Evolutionary conservation across 2,113 vertebrate genomes (phyloP).

Genomic region (Xiphias gladius): DNA sequence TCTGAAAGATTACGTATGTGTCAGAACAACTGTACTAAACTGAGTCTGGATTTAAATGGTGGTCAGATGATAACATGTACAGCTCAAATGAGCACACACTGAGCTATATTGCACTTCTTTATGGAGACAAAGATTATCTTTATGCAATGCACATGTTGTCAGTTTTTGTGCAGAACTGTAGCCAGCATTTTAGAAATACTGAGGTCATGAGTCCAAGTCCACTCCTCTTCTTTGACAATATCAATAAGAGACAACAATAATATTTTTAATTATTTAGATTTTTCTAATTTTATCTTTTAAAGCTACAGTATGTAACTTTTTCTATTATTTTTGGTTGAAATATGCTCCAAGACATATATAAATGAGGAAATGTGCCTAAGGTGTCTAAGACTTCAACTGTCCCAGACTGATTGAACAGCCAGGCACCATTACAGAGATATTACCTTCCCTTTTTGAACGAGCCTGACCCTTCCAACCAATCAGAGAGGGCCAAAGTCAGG

Average conservation of each 20-base stretch:
- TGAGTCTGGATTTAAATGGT: background rate
- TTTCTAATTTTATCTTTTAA: background rate
- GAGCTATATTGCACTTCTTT: background rate
- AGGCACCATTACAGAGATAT: no score
- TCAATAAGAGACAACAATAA: background rate
- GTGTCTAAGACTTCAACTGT: no score
- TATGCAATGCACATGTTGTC: background rate
- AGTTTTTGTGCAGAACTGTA: background rate
- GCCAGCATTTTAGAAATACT: background rate
- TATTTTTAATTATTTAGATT: background rate
- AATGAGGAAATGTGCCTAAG: no score
- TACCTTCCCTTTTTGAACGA: no score
- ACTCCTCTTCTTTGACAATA: background rate
- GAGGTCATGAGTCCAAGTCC: no score
- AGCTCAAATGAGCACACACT: background rate
- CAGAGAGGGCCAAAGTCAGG: no score
- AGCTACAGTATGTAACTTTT: no score
- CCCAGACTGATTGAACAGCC: no score
- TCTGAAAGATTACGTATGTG: background rate
- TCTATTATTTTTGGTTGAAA: background rate
- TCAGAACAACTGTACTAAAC: conserved; percentile 8
- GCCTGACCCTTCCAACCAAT: no score
- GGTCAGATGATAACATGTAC: background rate
- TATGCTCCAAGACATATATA: no score
- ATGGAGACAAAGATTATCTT: background rate